phyloP scores from a whole-genome alignment of 2,797 vertebrate genomes.

The Heterohyrax brucei region DNA sequence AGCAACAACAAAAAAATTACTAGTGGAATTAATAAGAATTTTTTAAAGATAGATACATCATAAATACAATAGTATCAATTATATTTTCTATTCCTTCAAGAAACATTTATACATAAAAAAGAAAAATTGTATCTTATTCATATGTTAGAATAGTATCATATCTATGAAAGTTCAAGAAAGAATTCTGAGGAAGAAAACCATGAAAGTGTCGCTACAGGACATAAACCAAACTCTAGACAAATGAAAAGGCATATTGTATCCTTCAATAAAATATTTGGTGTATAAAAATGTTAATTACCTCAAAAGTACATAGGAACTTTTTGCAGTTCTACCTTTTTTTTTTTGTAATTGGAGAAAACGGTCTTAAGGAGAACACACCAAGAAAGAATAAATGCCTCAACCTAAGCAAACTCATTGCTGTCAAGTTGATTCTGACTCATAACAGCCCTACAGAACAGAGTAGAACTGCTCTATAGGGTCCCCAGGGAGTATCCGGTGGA shows the following conservation, averaged over 20 bases:
- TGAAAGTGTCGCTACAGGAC: background rate
- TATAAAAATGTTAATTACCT: background rate
- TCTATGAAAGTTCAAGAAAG: background rate
- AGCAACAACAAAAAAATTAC: background rate
- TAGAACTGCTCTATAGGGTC: too few species aligned
- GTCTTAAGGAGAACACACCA: background rate
- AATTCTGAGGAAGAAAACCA: background rate
- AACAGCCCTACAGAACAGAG: too few species aligned
- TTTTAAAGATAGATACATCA: background rate
- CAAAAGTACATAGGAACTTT: background rate
- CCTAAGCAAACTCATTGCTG: too few species aligned
- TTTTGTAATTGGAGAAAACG: background rate
- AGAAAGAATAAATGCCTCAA: background rate
- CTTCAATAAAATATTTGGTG: background rate
- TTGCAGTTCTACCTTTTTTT: background rate
- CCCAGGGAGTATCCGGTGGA: too few species aligned
- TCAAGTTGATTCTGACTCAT: too few species aligned
- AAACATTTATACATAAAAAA: background rate
- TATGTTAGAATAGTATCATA: background rate
- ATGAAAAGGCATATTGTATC: background rate
- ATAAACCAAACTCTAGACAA: background rate
- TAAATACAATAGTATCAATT: background rate
- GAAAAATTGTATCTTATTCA: background rate
- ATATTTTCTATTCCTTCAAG: background rate
- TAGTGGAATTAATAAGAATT: background rate